Evolutionary conservation across 1,140 invertebrate species (phyloP).

Genomic region (Sycophila sp.): DNA sequence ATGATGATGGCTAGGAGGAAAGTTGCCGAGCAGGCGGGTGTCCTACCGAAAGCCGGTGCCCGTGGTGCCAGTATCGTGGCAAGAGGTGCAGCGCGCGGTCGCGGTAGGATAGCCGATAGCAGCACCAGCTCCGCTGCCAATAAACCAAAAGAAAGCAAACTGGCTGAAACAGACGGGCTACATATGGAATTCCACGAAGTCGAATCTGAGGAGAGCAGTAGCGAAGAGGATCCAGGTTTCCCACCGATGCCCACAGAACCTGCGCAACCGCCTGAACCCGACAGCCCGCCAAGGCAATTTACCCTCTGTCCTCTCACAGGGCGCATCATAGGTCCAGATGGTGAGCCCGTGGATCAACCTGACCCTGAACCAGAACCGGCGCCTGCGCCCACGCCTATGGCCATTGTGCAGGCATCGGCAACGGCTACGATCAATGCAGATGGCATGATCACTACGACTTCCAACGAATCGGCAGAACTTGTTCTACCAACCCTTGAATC

Average conservation of each 20-base stretch:
- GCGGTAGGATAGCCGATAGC: conserved; percentile 35
- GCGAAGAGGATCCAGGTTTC: conserved; percentile 68
- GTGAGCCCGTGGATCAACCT: conserved; percentile 68
- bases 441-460: conserved; percentile 1
- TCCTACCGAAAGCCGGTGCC: conserved; percentile 46
- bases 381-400: conserved; percentile 30
- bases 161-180: conserved; percentile 62
- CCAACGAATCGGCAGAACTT: conserved; percentile 46
- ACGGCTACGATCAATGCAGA: conserved; percentile 30
- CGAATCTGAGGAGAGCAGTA: conserved; percentile 66
- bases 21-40: conserved; percentile 58
- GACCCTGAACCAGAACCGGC: conserved; percentile 44
- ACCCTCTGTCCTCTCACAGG: conserved; percentile 77
- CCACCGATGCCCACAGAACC: conserved; percentile 70
- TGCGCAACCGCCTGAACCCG: conserved; percentile 64
- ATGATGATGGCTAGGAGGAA: conserved; percentile 63
- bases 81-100: conserved; percentile 43
- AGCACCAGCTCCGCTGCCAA: conserved; percentile 34
- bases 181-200: conserved; percentile 66
- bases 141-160: conserved; percentile 62
- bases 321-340: conserved; percentile 75
- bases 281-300: conserved; percentile 74
- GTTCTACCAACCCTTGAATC: conserved; percentile 59
- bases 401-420: conserved; percentile 34
- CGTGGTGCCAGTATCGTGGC: conserved; percentile 43